Base-by-base conservation (phyloP, 1,140 invertebrate genomes). In the Drosophila lacertosa region DNA sequence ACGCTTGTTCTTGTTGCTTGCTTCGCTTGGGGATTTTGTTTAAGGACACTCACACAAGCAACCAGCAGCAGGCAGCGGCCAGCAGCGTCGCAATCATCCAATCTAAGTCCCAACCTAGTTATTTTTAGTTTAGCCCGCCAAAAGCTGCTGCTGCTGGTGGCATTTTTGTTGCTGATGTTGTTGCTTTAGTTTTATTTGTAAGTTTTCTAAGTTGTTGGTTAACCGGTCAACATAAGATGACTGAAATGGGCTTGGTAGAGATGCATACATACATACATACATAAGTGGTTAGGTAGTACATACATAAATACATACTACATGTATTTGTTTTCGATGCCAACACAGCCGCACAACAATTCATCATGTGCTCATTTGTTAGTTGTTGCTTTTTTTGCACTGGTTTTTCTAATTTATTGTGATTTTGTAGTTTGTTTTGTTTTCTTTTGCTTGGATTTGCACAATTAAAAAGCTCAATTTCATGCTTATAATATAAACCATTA, bases 401-500 rank as follows among this genome's bases (percentile, higher is more conserved):
- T 63, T 71, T 54, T 33, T 39, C 15, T 35, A 37, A 20, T 51
- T 44, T 40, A 18, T 51, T 44, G 15, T 29, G n/a, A 35, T 71
- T 58, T 57, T 59, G 44, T 74, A 39, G 42, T 60, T 40, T 76
- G 39, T 37, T 57, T 35, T 33, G 29, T 44, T 53, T 66, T n/a
- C n/a, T 39, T 50, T 70, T 54, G 51, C 22, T 45, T 51, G 39
- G 65, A 66, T 59, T 62, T 86, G 80, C 80, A 84, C 81, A 83
- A 86, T 80, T 86, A 80, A 83, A 83, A 84, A 86, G 81, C 82
- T 86, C 82, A 81, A 81, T 70, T 88, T 71, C 39, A 63, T 69
- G 81, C 80, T 84, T 84, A 83, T 66, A 66, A 76, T 75, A 74
- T 81, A 86, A 86, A 86, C 68, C 68, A 73, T 75, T 80, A 74